Conservation (phyloP, 2,888 invertebrate genomes). For the Pomacea canaliculata region DNA sequence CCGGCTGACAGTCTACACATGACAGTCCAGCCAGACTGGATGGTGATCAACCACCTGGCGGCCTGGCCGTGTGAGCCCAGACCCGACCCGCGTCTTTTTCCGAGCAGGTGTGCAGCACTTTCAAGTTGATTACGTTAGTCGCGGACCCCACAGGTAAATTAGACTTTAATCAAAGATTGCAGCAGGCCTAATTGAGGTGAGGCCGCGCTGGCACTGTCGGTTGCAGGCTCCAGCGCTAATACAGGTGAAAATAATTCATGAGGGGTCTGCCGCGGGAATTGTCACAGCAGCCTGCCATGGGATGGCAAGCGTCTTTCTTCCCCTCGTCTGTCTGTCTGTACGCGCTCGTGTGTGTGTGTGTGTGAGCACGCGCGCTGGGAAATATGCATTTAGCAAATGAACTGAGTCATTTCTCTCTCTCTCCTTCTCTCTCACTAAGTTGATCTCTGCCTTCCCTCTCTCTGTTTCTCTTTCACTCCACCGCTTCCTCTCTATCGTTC, state of each 20-base stretch:
- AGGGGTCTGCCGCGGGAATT: not conserved
- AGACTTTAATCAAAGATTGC: slow-evolving; percentile 35
- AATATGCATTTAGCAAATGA: too few species aligned
- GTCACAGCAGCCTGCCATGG: too few species aligned
- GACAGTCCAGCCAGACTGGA: not conserved
- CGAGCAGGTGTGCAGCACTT: slow-evolving; percentile 17
- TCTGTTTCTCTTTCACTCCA: too few species aligned
- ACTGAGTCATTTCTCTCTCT: too few species aligned
- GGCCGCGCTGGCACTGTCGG: not conserved
- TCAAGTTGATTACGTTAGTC: slow-evolving; percentile 29
- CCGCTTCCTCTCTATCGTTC: too few species aligned
- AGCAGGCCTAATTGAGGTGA: slow-evolving; percentile 25
- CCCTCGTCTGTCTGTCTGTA: too few species aligned
- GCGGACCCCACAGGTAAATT: slow-evolving; percentile 26
- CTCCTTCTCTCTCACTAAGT: too few species aligned
- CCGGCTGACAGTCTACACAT: too few species aligned
- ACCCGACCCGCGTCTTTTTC: not conserved
- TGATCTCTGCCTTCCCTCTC: too few species aligned
- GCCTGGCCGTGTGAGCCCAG: not conserved
- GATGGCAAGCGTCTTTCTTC: too few species aligned
- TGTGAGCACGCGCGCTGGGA: too few species aligned
- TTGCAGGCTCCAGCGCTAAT: not conserved
- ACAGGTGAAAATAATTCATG: slow-evolving; percentile 9
- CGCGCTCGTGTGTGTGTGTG: too few species aligned
- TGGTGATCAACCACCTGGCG: not conserved